These are phyloP conservation scores for Zoanthus sociatus DNA, from an alignment of 92 coral and sea anemone species.

Conservation along the genomic window DNA sequence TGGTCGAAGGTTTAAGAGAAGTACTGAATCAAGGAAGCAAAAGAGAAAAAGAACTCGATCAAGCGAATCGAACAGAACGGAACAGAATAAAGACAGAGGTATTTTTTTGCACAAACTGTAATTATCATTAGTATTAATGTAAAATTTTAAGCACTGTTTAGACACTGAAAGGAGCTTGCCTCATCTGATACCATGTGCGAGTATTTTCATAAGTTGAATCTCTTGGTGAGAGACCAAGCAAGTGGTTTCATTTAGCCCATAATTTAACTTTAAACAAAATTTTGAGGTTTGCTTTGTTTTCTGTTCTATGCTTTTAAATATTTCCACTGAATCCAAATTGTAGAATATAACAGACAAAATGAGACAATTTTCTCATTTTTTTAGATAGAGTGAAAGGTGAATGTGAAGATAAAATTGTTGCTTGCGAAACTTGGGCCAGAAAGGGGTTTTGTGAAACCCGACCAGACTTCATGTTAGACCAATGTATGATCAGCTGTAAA, in stretches of 20 bases:
- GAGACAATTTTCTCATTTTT: neutral
- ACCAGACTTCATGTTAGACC: constrained; percentile 78
- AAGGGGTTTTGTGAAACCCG: constrained; percentile 75
- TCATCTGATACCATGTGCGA: no score
- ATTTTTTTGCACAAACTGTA: neutral
- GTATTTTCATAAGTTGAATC: neutral
- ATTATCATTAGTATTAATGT: neutral
- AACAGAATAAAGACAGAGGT: constrained; percentile 29
- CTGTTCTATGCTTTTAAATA: no score
- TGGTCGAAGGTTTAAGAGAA: constrained; percentile 36
- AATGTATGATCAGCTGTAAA: constrained; percentile 83
- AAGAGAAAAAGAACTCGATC: constrained; percentile 33
- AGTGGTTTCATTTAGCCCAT: no score
- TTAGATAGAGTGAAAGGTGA: constrained; percentile 23
- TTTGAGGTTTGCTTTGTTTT: no score
- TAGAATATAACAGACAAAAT: no score
- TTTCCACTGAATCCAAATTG: no score
- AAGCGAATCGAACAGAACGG: constrained; percentile 29
- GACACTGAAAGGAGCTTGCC: neutral
- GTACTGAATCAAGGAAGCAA: neutral
- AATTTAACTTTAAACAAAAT: no score
- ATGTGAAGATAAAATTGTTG: constrained; percentile 65
- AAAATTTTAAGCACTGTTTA: no score
- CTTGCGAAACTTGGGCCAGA: constrained; percentile 77
- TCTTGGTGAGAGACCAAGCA: neutral